Conservation (phyloP, 2,113 vertebrate genomes). For the Castor canadensis region DNA sequence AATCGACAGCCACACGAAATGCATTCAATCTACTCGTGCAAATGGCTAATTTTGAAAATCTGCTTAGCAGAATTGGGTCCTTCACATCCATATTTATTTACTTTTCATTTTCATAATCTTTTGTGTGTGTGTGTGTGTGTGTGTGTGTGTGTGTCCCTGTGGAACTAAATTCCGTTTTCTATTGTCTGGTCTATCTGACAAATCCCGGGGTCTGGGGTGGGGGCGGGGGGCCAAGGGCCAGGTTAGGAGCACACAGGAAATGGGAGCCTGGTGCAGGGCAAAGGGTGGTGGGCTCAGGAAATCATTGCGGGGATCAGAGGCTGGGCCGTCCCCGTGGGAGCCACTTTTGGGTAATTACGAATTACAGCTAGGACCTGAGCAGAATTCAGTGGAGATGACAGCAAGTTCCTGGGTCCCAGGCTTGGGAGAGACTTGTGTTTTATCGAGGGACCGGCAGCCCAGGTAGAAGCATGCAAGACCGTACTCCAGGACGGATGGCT, state of each 20-base stretch:
- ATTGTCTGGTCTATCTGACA: slow-evolving; percentile 52
- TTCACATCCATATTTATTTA: slow-evolving; percentile 87
- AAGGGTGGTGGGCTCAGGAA: not conserved
- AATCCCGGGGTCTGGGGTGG: not conserved
- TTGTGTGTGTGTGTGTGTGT: not conserved
- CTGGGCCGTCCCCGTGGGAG: not conserved
- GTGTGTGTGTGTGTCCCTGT: not conserved
- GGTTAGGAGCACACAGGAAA: not conserved
- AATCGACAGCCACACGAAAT: slow-evolving; percentile 61
- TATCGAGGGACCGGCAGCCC: not conserved
- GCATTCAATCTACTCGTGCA: slow-evolving; percentile 84
- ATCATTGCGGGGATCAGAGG: not conserved
- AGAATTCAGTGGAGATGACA: not conserved
- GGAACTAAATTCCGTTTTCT: slow-evolving; percentile 29
- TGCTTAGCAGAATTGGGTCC: slow-evolving; percentile 87
- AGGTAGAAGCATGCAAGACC: not conserved
- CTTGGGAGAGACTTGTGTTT: not conserved
- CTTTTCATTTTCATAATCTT: slow-evolving; percentile 84
- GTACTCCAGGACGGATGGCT: too few relatives aligned
- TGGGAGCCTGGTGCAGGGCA: not conserved
- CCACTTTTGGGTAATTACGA: not conserved
- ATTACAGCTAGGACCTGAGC: not conserved
- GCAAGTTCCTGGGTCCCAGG: not conserved
- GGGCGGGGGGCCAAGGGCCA: not conserved
- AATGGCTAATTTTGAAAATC: slow-evolving; percentile 89